A percentile compares a stretch with the other conserved stretches of the same genome.
These are phyloP conservation scores for Drosophila koepferae DNA, from an alignment of 2,888 invertebrate species.

Conservation along the genomic window DNA sequence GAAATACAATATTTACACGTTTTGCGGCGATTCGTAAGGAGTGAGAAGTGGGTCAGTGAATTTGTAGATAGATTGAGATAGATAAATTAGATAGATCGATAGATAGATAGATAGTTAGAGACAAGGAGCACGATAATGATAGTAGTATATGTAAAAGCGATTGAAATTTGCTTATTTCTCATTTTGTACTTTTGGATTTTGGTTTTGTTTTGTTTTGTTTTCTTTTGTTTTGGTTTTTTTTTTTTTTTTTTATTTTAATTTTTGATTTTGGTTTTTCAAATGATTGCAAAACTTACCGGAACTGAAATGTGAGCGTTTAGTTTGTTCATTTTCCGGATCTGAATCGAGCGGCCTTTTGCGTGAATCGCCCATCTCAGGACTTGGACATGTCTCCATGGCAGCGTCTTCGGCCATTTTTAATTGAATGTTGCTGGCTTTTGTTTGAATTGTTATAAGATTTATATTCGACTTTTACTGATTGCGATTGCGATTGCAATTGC, in stretches of 20 bases:
- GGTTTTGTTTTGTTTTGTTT: constrained; percentile 18
- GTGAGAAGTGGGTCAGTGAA: constrained; percentile 42
- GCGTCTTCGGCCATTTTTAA: constrained; percentile 94
- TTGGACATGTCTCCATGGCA: constrained; percentile 97
- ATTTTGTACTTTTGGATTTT: constrained; percentile 39
- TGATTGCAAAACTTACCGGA: constrained; percentile 89
- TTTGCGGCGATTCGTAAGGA: constrained; percentile 28
- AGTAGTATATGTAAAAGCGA: constrained; percentile 69
- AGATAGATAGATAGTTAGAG: constrained; percentile 36
- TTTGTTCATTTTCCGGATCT: constrained; percentile 94
- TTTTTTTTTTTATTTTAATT: constrained; percentile 18
- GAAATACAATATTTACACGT: constrained; percentile 65
- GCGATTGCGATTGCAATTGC: constrained; percentile 34
- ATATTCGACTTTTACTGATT: constrained; percentile 34
- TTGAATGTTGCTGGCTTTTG: constrained; percentile 76
- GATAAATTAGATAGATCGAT: constrained; percentile 34
- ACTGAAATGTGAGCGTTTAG: constrained; percentile 95
- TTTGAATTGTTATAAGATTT: constrained; percentile 26
- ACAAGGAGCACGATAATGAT: constrained; percentile 60
- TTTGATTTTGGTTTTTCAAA: constrained; percentile 29
- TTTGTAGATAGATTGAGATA: constrained; percentile 39
- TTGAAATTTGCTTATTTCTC: constrained; percentile 55
- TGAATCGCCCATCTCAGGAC: constrained; percentile 95
- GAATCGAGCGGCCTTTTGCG: constrained; percentile 94
- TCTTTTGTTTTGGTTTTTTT: constrained; percentile 15